Evolutionary conservation across 2,797 vertebrate species (phyloP), one percentile per base, ranked within the genome.

Genomic region (Gouania willdenowi): DNA sequence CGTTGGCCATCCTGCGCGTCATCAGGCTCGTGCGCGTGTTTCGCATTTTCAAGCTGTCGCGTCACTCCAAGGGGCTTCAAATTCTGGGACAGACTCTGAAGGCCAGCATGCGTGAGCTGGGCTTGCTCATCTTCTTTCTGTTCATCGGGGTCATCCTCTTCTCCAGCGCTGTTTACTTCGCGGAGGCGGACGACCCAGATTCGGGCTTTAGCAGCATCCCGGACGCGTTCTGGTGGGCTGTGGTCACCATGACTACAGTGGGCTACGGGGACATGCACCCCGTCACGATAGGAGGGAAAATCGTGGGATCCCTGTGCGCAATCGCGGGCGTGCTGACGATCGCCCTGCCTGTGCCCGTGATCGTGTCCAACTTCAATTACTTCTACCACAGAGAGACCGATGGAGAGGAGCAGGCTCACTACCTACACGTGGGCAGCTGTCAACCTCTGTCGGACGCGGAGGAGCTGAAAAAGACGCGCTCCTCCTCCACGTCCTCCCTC

Each of bases 301-400:
- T 98, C 0, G 96, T 99, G 41, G 96, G 95, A 0, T 98, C 96
- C 0, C 78, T 99, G 38, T 99, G 95, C 30, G 96, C 96, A 66
- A 99, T 99, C 9, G 96, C 96, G 0, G 96, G 96, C 0, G 96
- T 99, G 60, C 59, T 99, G 56, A 99, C 96, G 51, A 98, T 99
- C 9, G 95, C 96, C 0, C 73, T 99, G 5, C 96, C 96, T 0
- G 95, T 99, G 4, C 96, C 96, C 0, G 96, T 99, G 31, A 99
- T 99, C 13, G 96, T 99, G 39, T 99, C 96, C 72, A 99, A 99
- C 31, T 99, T 99, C 79, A 99, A 99, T 81, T 99, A 99, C 47
- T 99, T 99, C 83, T 98, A 99, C 70, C 95, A 99, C 77, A 79
- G 96, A 24, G 96, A 99, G 87, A 98, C 96, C 0, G 96, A 99